Evolutionary conservation across 1,140 invertebrate species (phyloP).

Genomic region (Drosophila ananassae): DNA sequence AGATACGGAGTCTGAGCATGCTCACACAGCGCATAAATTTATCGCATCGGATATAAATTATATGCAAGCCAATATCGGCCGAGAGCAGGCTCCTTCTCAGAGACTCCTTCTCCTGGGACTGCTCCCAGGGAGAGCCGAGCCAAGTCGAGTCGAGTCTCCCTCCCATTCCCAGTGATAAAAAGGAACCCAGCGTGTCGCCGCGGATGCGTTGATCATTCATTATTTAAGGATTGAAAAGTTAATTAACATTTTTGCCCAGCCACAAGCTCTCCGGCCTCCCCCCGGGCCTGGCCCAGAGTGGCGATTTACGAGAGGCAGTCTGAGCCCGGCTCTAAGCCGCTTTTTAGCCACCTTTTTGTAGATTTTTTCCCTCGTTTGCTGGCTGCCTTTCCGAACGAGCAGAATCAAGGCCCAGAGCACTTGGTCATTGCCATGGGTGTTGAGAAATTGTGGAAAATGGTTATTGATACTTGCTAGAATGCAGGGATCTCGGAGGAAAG

Average conservation of each 20-base stretch:
- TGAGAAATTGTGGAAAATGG: constrained; percentile 71
- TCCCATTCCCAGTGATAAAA: constrained; percentile 76
- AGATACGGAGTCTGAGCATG: constrained; percentile 61
- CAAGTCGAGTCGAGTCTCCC: not conserved
- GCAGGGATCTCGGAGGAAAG: not conserved
- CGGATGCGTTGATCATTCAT: constrained; percentile 84
- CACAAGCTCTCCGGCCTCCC: constrained; percentile 35
- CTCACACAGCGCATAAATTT: constrained; percentile 79
- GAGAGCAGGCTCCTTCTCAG: constrained; percentile 28
- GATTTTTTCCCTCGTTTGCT: constrained; percentile 28
- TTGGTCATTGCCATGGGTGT: constrained; percentile 30
- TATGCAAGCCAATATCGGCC: constrained; percentile 78
- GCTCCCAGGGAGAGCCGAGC: constrained; percentile 6
- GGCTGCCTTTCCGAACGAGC: constrained; percentile 10
- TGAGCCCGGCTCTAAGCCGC: constrained; percentile 36
- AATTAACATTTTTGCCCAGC: constrained; percentile 84
- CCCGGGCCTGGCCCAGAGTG: constrained; percentile 9
- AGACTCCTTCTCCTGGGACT: not conserved
- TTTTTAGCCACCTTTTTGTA: constrained; percentile 47
- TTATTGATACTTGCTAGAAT: constrained; percentile 52
- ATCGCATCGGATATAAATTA: constrained; percentile 82
- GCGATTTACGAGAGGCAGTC: constrained; percentile 73
- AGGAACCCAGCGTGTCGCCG: constrained; percentile 84
- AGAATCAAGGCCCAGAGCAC: constrained; percentile 41
- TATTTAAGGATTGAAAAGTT: constrained; percentile 84